These are phyloP conservation scores for Dreissena rostriformis DNA, from an alignment of 1,140 invertebrate species.

Conservation along the genomic window DNA sequence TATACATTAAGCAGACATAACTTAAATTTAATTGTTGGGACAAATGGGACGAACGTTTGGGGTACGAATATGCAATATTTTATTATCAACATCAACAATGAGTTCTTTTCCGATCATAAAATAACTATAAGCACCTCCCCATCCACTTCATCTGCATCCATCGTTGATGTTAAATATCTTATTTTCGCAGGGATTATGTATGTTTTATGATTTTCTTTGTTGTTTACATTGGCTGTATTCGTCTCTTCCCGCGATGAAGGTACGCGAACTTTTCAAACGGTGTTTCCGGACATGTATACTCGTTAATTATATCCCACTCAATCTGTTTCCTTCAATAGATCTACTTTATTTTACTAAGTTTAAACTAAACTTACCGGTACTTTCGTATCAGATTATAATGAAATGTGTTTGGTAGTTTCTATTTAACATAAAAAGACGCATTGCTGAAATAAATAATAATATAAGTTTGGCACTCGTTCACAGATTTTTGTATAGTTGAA, in stretches of 20 bases:
- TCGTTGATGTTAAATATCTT: neutral
- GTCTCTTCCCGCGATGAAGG: slow-evolving; percentile 32
- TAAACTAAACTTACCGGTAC: too few relatives aligned
- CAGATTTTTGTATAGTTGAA: too few relatives aligned
- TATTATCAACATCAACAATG: neutral
- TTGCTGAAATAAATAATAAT: too few relatives aligned
- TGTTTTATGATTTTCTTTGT: neutral
- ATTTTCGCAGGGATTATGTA: neutral
- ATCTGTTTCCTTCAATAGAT: too few relatives aligned
- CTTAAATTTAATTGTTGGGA: too few relatives aligned
- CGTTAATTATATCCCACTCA: neutral
- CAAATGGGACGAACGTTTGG: slow-evolving; percentile 17
- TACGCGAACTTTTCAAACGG: slow-evolving; percentile 29
- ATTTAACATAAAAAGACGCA: too few relatives aligned
- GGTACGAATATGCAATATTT: neutral
- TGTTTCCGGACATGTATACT: neutral
- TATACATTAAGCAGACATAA: neutral
- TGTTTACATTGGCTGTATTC: slow-evolving; percentile 46
- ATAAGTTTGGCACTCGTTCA: too few relatives aligned
- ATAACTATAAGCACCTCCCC: slow-evolving; percentile 32
- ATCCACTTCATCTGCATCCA: slow-evolving; percentile 42
- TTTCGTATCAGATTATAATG: too few relatives aligned
- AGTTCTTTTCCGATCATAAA: neutral
- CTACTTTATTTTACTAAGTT: too few relatives aligned
- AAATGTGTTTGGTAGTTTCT: too few relatives aligned